Base-by-base conservation (phyloP, 1,140 invertebrate species). In the Hycleus phaleratus region DNA sequence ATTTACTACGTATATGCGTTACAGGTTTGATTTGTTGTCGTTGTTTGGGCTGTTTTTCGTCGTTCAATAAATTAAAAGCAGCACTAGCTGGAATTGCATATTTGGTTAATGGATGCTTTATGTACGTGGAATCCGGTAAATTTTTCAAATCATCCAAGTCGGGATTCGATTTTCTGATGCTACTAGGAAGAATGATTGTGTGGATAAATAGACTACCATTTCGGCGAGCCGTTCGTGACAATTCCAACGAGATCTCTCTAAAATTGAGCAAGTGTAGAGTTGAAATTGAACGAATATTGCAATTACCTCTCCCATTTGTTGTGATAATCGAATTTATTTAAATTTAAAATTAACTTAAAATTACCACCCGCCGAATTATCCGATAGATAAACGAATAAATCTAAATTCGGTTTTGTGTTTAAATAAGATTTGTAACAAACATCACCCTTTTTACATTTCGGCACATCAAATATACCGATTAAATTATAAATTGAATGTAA, bases 1-100 rank as follows among this genome's bases (percentile, higher is more conserved):
- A 72, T 55, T 63, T 69, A 0, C 59, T 63, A 46, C 65, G 64
- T 25, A 73, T 58, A 59, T 73, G 72, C 0, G 69, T 67, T 3
- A 71, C 66, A 18, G 72, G 68, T 58, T 69, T 71, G 26, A 56
- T 3, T 26, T 47, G 58, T 45, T 58, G 32, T 8, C 5, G 5
- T 39, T 55, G 18, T 47, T 46, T 64, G 65, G 7, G 46, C 43
- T 32, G 32, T 7, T 5, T 32, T 32, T 64, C 60, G 39, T 70
- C 67, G 56, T 69, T 67, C 3, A 73, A 46, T 49, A 73, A 63
- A 66, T 73, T 72, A 57, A 72, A 73, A 4, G 69, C 59, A 10
- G 65, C 60, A 63, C 69, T 69, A 53, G 60, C 58, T 4, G 72
- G 71, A 5, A 71, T 39, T 2, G 62, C 60, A 64, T 67, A 68